Base-by-base conservation (phyloP, 2,888 invertebrate genomes). In the Hoplodrina blanda region DNA sequence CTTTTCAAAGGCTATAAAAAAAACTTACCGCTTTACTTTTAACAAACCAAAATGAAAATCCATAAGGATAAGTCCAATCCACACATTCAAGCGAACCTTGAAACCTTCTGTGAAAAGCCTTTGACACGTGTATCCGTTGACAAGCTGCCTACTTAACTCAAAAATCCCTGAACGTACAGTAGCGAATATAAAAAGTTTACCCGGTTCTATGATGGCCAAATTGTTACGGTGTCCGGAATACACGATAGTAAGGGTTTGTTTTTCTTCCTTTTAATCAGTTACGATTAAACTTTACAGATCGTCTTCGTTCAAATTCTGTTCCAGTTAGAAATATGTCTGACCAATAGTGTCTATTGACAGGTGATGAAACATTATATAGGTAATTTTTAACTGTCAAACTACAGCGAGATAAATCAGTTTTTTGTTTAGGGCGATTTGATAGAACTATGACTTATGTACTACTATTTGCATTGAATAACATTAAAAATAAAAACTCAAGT, bases 101-200 rank as follows among this genome's bases (percentile, higher is more conserved):
- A 70, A 64, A 20, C 15, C 41, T 17, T 62, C 20, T 55, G n/a
- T 44, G 44, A 19, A 69, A 68, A 80, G 54, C n/a, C 59, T 71
- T 69, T 59, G 70, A 70, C 56, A 63, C 70, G 66, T 78, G 69
- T 63, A 61, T 64, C 59, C 41, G 60, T 62, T 76, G 69, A 68
- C 73, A 76, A 70, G 65, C 56, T 74, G 79, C 73, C 78, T 57
- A 76, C 69, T 74, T 50, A 46, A 46, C 64, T 77, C 44, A 70
- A 73, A 76, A 69, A 68, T 57, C 59, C 55, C 17, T 41, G 52
- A 57, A 59, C 53, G 49, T 30, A n/a, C 65, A 25, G 61, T 59
- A 61, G 59, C 46, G 33, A n/a, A 68, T 33, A 61, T 79, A 70
- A 74, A 73, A 72, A 62, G 56, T 81, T 70, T 60, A 72, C 8